Evolutionary conservation across 1,140 invertebrate species (phyloP).

Genomic region (Rhopalosiphum maidis): DNA sequence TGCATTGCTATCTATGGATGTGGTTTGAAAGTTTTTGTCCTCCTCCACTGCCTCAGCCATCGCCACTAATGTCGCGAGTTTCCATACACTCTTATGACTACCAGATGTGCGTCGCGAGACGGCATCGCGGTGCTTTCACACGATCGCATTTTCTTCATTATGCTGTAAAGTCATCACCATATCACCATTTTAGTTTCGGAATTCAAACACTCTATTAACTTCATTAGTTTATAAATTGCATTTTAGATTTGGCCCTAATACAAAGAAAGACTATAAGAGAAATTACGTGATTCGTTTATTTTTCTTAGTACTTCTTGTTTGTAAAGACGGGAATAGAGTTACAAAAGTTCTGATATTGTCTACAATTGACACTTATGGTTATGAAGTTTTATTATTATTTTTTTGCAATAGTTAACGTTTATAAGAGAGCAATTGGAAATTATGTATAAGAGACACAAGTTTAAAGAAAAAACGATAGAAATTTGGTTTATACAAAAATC

Average conservation of each 20-base stretch:
- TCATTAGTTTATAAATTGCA: background rate
- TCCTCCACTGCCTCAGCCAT: background rate
- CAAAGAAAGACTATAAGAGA: background rate
- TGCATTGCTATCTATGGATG: constrained; percentile 57
- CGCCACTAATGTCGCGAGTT: background rate
- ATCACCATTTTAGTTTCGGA: background rate
- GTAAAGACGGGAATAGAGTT: background rate
- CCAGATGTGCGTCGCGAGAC: constrained; percentile 17
- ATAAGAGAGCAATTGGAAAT: no score
- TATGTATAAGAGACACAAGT: no score
- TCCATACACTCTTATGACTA: background rate
- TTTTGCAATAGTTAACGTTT: no score
- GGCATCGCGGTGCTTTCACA: constrained; percentile 26
- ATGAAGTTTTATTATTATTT: no score
- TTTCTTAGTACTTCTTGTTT: background rate
- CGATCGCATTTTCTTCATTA: background rate
- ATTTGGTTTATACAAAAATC: background rate
- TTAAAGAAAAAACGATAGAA: background rate
- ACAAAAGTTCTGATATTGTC: background rate
- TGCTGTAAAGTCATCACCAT: background rate
- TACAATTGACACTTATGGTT: no score
- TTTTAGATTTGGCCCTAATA: background rate
- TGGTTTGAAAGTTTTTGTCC: constrained; percentile 53
- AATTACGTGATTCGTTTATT: background rate
- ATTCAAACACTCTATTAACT: background rate